These are phyloP conservation scores for Myiotriccus ornatus DNA, from an alignment of 2,797 vertebrate species.

Conservation along the genomic window DNA sequence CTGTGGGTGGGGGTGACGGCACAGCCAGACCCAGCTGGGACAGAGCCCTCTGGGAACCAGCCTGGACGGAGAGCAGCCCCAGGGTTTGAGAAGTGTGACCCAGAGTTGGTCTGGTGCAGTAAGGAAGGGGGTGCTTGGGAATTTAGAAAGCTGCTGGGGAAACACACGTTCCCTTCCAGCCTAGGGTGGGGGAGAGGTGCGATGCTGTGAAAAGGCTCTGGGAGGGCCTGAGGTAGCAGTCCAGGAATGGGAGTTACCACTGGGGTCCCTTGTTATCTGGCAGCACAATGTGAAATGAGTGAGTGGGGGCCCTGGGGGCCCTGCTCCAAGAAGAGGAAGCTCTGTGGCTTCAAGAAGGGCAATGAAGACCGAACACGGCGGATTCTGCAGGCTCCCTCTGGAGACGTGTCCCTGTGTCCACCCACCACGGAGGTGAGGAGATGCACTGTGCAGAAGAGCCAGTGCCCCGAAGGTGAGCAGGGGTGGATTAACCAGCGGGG, in stretches of 20 bases:
- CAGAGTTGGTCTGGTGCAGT: fast-evolving
- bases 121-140: not conserved
- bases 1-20: fast-evolving
- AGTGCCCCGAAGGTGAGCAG: conserved; percentile 83
- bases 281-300: conserved; percentile 90
- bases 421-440: conserved; percentile 83
- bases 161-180: fast-evolving
- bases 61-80: not conserved
- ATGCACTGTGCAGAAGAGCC: conserved; percentile 84
- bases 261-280: not conserved
- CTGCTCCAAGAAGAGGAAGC: conserved; percentile 92
- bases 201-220: not conserved
- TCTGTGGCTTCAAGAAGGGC: conserved; percentile 94
- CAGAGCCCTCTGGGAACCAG: not conserved
- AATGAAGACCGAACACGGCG: conserved; percentile 82
- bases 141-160: not conserved
- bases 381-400: conserved; percentile 78
- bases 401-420: conserved; percentile 78
- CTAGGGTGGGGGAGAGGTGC: fast-evolving
- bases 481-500: fast-evolving
- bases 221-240: not conserved
- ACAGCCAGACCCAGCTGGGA: not conserved
- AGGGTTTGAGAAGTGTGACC: fast-evolving
- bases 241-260: not conserved
- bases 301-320: conserved; percentile 93